Conservation (phyloP, 2,888 invertebrate genomes). For the Philonicus albiceps region DNA sequence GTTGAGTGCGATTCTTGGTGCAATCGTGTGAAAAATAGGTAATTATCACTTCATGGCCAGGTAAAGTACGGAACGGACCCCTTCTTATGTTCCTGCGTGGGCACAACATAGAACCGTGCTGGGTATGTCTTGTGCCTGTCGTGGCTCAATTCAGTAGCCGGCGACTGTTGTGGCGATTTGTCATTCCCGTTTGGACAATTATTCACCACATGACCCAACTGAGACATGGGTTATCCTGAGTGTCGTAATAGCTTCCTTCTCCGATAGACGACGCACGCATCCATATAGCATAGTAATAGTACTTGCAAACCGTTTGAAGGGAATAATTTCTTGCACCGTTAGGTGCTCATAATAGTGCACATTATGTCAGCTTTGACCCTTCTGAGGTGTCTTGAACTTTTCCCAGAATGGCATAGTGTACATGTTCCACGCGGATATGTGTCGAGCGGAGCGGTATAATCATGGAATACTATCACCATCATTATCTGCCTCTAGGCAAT, state of each 20-base stretch:
- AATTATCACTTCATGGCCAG: not conserved
- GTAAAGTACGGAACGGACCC: not conserved
- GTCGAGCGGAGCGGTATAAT: not conserved
- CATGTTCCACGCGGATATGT: not conserved
- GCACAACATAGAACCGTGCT: not conserved
- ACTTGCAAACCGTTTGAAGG: not conserved
- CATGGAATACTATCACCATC: slow-evolving; percentile 15
- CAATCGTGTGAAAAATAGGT: slow-evolving; percentile 12
- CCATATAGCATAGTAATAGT: not conserved
- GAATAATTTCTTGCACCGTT: slow-evolving; percentile 11
- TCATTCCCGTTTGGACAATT: not conserved
- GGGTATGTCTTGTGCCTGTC: not conserved
- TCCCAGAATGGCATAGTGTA: not conserved
- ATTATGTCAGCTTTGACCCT: slow-evolving; percentile 17
- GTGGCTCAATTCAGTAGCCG: slow-evolving; percentile 22
- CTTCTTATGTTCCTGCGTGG: not conserved
- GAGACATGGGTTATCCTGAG: not conserved
- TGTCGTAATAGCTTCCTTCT: slow-evolving; percentile 11
- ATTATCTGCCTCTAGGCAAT: not conserved
- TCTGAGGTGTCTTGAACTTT: not conserved
- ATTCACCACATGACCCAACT: not conserved
- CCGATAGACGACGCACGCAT: not conserved
- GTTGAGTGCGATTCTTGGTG: not conserved
- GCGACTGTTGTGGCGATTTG: not conserved
- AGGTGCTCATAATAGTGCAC: not conserved